Base-by-base conservation (phyloP, 2,888 invertebrate species). In the Hetaerina titia region DNA sequence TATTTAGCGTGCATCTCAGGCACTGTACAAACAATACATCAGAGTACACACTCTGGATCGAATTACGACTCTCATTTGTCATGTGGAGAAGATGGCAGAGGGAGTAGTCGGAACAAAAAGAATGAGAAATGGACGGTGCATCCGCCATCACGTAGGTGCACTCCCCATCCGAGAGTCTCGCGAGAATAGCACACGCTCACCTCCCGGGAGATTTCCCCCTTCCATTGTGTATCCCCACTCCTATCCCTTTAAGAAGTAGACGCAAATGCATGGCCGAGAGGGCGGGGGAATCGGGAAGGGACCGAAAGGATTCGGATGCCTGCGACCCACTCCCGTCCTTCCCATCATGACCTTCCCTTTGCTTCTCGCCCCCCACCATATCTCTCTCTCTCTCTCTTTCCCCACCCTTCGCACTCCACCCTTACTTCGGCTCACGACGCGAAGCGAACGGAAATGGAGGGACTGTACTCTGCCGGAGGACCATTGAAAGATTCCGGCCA, bases 41-140 rank as follows among this genome's bases (percentile, higher is more conserved):
- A 81, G 11, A 81, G 11, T 11, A 81, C 25, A 31, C 81, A 13
- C n/a, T 81, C 31, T 81, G 25, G 81, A 81, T 31, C 81, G 31
- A 81, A 81, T 81, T 81, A 81, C 81, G 81, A 81, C 25, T 22
- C 81, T 81, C 81, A 31, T 81, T 81, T 81, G 81, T 81, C 81
- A 81, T 31, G 81, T 45, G 81, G 31, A 81, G 81, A 81, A 31
- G 81, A 11, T 31, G 81, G 81, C 31, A 31, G 31, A 81, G 25
- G 81, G 31, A 45, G 45, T 45, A 60, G 11, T 60, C 5, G 60
- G 60, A 60, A 60, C 17, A 17, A 17, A 45, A 60, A 60, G 60
- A 60, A 17, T 60, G 17, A 60, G 17, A 60, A 60, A 60, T 60
- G 60, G 60, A 15, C 60, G 13, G 60, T 60, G 69, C 69, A 69